Evolutionary conservation across 1,140 invertebrate genomes (phyloP), one percentile per base, ranked within the genome.

Genomic region (Drosophila lini): DNA sequence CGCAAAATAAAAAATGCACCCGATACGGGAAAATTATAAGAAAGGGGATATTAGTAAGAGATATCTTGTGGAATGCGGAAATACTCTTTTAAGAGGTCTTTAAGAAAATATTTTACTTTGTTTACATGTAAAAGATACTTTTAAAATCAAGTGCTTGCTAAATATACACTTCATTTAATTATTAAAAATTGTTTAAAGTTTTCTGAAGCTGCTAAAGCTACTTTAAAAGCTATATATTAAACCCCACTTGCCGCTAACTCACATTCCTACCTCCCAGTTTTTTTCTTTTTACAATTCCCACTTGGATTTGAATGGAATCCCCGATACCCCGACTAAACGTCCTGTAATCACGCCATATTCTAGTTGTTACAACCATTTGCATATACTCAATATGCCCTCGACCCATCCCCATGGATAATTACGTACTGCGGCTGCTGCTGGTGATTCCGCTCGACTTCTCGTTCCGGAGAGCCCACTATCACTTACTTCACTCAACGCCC

Each of bases 401-500:
- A 50, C 59, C 69, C 40, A 40, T 67, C 36, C 22, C 44, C 40
- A 6, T 16, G 79, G 58, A 71, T 88, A 86, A 88, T 89, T 89
- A 80, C 80, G 76, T 68, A 62, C 48, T 41, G 60, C 31, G 58
- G 50, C 47, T 84, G 53, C 44, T 19, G 19, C 48, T 57, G 78
- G 44, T 34, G 78, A 47, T 34, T 74, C 59, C 44, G 57, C 64
- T 52, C 19, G 61, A n/a, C 60, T 50, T 42, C 19, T 53, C 45
- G 48, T 57, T 57, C 22, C 31, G 36, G n/a, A 48, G 22, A 80
- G 71, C 76, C 77, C 84, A 88, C 84, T 89, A 89, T 88, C 83
- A 89, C 83, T 80, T 88, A 89, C 83, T 88, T 76, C 68, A 77
- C 84, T 88, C 83, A 89, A 80, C 83, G 84, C 83, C 82, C 82